Evolutionary conservation across 2,888 invertebrate genomes (phyloP).

Genomic region (Meteorus colon): DNA sequence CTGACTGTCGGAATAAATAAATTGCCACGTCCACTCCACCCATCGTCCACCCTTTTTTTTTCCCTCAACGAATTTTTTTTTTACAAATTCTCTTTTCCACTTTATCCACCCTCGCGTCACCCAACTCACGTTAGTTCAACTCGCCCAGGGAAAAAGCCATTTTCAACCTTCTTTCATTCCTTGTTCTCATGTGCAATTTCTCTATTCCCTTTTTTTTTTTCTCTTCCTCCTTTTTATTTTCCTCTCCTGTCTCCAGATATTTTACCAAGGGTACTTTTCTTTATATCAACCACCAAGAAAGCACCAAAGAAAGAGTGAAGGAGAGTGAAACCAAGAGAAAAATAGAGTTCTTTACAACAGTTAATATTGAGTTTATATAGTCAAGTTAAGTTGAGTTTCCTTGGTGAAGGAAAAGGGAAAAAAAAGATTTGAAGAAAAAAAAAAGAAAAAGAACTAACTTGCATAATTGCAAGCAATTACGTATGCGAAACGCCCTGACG

Average conservation of each 20-base stretch:
- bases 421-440: neutral
- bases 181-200: slow-evolving; percentile 1
- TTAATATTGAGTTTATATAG: slow-evolving; percentile 11
- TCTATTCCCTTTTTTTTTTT: neutral
- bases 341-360: neutral
- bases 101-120: neutral
- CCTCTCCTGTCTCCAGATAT: neutral
- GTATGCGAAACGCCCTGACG: neutral
- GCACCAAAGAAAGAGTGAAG: neutral
- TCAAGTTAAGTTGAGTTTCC: neutral
- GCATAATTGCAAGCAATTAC: neutral
- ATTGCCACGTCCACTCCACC: slow-evolving; percentile 13
- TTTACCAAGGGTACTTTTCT: neutral
- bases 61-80: slow-evolving; percentile 1
- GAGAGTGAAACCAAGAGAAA: neutral
- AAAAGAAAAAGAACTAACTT: neutral
- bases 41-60: neutral
- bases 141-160: neutral
- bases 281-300: neutral
- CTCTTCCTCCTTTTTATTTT: neutral
- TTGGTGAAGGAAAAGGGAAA: neutral
- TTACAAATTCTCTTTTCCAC: neutral
- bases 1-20: slow-evolving; percentile 25
- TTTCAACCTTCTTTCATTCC: neutral
- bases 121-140: slow-evolving; percentile 11